Conservation (phyloP, 2,113 vertebrate species). For the Xenopus laevis region DNA sequence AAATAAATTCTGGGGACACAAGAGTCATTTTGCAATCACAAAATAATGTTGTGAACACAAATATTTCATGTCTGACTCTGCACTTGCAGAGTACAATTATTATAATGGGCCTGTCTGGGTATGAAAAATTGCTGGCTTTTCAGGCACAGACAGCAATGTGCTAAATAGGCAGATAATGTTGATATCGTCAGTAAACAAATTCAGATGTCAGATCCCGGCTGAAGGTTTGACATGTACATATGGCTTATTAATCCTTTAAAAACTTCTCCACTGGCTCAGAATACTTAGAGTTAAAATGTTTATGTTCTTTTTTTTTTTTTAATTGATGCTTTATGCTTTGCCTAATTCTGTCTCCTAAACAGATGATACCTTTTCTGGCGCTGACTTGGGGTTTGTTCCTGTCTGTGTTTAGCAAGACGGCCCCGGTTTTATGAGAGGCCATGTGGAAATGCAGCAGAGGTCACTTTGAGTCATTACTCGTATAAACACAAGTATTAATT, state of each 20-base stretch:
- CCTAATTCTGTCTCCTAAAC: slow-evolving; percentile 30
- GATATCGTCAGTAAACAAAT: slow-evolving; percentile 9
- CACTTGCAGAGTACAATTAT: background rate
- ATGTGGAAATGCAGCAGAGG: slow-evolving; percentile 30
- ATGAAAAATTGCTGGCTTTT: background rate
- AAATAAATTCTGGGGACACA: too few relatives aligned
- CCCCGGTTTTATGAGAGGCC: slow-evolving; percentile 31
- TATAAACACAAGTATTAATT: slow-evolving; percentile 40
- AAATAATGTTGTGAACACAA: too few relatives aligned
- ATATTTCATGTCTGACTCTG: too few relatives aligned
- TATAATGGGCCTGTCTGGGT: background rate
- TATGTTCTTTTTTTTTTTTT: slow-evolving; percentile 4
- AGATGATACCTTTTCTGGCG: slow-evolving; percentile 34
- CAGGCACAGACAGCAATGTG: background rate
- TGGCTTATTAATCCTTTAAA: slow-evolving; percentile 9
- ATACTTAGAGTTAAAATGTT: slow-evolving; percentile 10
- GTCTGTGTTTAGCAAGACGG: slow-evolving; percentile 42
- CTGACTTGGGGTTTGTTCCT: slow-evolving; percentile 15
- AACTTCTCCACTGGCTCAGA: background rate
- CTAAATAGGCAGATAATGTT: slow-evolving; percentile 19
- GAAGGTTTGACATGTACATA: background rate
- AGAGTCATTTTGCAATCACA: too few relatives aligned
- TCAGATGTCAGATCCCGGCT: background rate
- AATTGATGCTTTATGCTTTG: background rate
- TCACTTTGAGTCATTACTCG: slow-evolving; percentile 23